These are phyloP conservation scores for Chrysaora quinquecirrha DNA, from an alignment of 30 jellyfish, hydroid and myxozoan species.

Conservation along the genomic window DNA sequence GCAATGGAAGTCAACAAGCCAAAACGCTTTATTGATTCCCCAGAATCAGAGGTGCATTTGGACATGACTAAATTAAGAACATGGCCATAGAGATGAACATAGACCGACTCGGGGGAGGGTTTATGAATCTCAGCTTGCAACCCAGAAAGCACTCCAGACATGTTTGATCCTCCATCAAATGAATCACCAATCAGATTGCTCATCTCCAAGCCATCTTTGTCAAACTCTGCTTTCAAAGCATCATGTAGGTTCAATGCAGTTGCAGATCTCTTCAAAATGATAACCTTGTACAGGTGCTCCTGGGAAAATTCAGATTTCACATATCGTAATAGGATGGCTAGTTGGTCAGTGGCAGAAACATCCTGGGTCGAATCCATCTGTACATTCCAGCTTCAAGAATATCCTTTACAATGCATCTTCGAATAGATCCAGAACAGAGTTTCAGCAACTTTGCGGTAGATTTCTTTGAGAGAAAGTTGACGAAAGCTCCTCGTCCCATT, in stretches of 20 bases:
- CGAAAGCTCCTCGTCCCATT: constrained; percentile 9
- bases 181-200: constrained; percentile 21
- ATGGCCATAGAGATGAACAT: too few species aligned
- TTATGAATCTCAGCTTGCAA: background rate
- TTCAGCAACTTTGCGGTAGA: constrained; percentile 5
- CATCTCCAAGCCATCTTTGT: constrained; percentile 24
- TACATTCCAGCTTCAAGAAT: background rate
- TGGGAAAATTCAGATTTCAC: constrained; percentile 35
- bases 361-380: background rate
- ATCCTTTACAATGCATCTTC: background rate
- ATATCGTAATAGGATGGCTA: constrained; percentile 31
- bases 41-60: constrained; percentile 12
- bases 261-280: constrained; percentile 8
- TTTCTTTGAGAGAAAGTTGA: constrained; percentile 2
- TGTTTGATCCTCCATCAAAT: constrained; percentile 38
- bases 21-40: background rate
- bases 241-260: constrained; percentile 14
- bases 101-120: constrained; percentile 7
- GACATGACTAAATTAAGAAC: too few species aligned
- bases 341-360: background rate
- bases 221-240: background rate
- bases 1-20: constrained; percentile 9
- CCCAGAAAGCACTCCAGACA: too few species aligned
- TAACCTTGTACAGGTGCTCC: constrained; percentile 36
- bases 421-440: background rate